Conservation (phyloP, 2,888 invertebrate species). For the Eilema caniola region DNA sequence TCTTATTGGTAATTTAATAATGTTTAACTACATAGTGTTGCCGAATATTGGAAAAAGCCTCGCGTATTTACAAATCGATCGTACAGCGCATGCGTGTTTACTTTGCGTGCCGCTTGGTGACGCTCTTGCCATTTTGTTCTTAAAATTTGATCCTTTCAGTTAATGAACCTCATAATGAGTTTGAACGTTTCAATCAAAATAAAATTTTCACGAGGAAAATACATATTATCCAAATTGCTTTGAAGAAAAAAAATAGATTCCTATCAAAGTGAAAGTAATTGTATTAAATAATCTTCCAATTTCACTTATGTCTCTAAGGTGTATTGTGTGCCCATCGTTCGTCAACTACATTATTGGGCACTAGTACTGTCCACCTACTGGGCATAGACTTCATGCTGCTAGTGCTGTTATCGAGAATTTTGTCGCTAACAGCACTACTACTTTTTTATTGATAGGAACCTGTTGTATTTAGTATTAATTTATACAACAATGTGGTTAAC, state of each 20-base stretch:
- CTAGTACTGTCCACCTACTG: too few relatives aligned
- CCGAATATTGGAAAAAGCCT: slow-evolving; percentile 63
- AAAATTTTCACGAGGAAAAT: too few relatives aligned
- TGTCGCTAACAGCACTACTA: background rate
- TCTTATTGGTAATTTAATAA: slow-evolving; percentile 6
- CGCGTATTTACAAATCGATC: slow-evolving; percentile 72
- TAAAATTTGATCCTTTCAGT: background rate
- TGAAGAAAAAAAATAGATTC: too few relatives aligned
- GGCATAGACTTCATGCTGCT: too few relatives aligned
- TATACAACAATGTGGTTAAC: background rate
- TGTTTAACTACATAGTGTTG: slow-evolving; percentile 30
- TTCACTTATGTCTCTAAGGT: too few relatives aligned
- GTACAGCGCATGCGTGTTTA: slow-evolving; percentile 71
- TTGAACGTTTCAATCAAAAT: too few relatives aligned
- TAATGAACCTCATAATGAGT: background rate
- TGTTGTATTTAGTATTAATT: background rate
- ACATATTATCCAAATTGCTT: too few relatives aligned
- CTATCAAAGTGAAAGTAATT: too few relatives aligned
- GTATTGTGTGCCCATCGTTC: too few relatives aligned
- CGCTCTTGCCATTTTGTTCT: slow-evolving; percentile 21
- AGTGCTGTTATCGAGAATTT: background rate
- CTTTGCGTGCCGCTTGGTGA: slow-evolving; percentile 38
- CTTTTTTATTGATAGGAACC: background rate
- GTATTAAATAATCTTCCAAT: too few relatives aligned
- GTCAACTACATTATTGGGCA: too few relatives aligned